phyloP scores from a whole-genome alignment of 2,113 vertebrate species.

The Cryptomyrus ogoouensis region DNA sequence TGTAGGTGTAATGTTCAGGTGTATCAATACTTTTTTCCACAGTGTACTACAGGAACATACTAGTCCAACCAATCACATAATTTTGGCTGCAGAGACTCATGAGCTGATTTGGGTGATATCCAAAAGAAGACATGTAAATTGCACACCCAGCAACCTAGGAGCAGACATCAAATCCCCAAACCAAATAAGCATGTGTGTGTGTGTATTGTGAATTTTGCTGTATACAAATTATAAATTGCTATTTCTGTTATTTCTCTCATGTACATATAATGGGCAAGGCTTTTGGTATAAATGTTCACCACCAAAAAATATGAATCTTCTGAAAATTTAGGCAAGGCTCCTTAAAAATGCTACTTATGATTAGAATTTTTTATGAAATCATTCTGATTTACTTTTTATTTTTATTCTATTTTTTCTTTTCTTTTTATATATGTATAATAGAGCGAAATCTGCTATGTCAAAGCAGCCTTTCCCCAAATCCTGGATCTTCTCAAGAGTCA shows the following conservation, averaged over 20 bases:
- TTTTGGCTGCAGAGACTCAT: no score
- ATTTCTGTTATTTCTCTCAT: neutral
- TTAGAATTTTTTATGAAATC: neutral
- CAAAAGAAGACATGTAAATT: no score
- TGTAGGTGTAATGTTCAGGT: no score
- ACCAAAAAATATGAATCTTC: neutral
- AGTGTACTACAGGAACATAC: no score
- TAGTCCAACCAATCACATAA: no score
- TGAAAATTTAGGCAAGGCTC: neutral
- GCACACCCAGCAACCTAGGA: no score
- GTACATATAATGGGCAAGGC: neutral
- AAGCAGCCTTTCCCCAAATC: conserved; percentile 47
- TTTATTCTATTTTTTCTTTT: neutral
- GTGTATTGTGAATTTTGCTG: neutral
- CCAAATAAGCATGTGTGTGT: neutral
- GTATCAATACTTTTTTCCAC: no score
- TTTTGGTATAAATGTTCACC: neutral
- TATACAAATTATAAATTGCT: neutral
- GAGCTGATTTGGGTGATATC: no score
- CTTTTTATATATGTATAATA: conserved; percentile 15
- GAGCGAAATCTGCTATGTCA: conserved; percentile 47
- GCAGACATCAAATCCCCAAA: neutral
- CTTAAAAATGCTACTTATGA: neutral
- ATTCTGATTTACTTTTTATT: neutral
- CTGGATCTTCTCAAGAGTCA: conserved; percentile 44